Evolutionary conservation across 2,113 vertebrate genomes (phyloP).

Genomic region (Gallinago paraguaiae): DNA sequence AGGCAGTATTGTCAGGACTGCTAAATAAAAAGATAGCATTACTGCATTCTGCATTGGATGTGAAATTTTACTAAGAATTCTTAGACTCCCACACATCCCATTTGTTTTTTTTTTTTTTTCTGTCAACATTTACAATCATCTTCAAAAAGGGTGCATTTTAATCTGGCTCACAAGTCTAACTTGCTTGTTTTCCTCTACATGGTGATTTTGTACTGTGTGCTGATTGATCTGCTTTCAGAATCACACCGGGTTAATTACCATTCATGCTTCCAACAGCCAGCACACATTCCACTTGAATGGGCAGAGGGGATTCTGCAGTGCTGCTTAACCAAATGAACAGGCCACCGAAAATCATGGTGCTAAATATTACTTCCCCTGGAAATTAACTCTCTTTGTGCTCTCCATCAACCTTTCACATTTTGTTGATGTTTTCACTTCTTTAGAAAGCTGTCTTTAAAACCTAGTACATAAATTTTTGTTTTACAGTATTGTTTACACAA

Average conservation of each 20-base stretch:
- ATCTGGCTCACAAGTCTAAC: neutral
- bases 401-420: neutral
- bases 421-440: neutral
- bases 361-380: neutral
- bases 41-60: neutral
- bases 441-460: neutral
- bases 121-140: neutral
- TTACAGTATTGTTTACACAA: neutral
- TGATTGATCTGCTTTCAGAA: conserved; percentile 3
- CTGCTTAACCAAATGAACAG: neutral
- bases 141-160: neutral
- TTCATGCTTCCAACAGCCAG: neutral
- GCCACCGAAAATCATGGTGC: neutral
- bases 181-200: neutral
- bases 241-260: neutral
- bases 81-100: accelerated
- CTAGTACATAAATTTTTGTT: neutral
- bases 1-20: neutral
- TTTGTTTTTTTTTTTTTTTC: neutral
- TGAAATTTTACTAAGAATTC: neutral
- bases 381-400: neutral
- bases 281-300: neutral
- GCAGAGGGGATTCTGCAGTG: neutral
- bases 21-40: neutral
- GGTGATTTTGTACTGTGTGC: neutral